Conservation (phyloP, 2,888 invertebrate species). For the Rotaria socialis region DNA sequence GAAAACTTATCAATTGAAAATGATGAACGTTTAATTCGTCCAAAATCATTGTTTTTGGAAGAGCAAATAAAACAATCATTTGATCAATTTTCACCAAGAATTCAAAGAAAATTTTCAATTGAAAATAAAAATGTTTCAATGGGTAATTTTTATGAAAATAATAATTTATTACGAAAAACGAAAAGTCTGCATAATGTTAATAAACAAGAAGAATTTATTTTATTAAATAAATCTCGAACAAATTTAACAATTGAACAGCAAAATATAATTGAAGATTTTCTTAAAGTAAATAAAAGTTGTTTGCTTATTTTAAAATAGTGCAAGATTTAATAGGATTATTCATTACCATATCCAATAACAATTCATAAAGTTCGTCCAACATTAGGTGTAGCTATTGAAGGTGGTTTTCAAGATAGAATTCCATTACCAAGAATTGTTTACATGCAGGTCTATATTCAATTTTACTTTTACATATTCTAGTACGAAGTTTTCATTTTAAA, state of each 20-base stretch:
- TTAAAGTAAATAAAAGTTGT: background rate
- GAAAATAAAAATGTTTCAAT: too few species aligned
- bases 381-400: conserved; percentile 91
- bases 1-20: background rate
- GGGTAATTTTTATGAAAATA: too few species aligned
- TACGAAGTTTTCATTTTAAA: too few species aligned
- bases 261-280: conserved; percentile 1
- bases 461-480: too few species aligned
- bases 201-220: background rate
- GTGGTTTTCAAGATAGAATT: conserved; percentile 90
- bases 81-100: background rate
- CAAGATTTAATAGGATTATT: background rate
- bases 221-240: background rate
- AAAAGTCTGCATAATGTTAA: conserved; percentile 17
- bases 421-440: conserved; percentile 89
- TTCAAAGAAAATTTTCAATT: too few species aligned
- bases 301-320: too few species aligned
- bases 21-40: background rate
- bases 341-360: conserved; percentile 53
- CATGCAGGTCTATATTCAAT: conserved; percentile 70
- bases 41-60: background rate
- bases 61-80: background rate
- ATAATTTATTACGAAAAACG: background rate
- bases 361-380: conserved; percentile 89
- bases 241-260: background rate